Evolutionary conservation across 2,888 invertebrate genomes (phyloP).

Genomic region (Mythimna pallens): DNA sequence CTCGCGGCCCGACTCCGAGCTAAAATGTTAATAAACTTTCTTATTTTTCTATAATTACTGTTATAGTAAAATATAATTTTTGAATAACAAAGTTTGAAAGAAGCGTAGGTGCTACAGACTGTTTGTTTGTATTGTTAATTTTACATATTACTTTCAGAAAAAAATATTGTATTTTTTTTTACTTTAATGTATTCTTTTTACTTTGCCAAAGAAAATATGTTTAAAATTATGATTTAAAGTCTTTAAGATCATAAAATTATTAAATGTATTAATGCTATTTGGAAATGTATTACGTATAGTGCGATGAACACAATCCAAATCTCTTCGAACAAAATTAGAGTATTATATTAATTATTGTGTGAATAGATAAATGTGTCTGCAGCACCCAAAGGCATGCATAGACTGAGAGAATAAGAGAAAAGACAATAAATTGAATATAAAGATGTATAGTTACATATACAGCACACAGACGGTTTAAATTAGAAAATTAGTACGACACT

Average conservation of each 20-base stretch:
- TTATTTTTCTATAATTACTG: conserved; percentile 68
- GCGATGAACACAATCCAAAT: background rate
- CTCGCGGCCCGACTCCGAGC: conserved; percentile 85
- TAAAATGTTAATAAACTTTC: conserved; percentile 84
- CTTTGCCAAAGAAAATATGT: background rate
- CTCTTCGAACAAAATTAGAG: background rate
- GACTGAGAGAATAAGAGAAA: conserved; percentile 79
- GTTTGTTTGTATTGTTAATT: background rate
- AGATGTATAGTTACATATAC: conserved; percentile 76
- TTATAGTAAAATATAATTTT: conserved; percentile 40
- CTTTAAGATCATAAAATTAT: too few relatives aligned
- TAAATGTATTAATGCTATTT: background rate
- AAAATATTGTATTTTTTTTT: background rate
- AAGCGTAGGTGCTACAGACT: conserved; percentile 71
- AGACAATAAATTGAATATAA: conserved; percentile 54
- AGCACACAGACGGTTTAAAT: conserved; percentile 84
- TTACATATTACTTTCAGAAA: background rate
- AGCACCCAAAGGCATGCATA: conserved; percentile 76
- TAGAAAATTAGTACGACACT: conserved; percentile 51
- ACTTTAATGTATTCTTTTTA: background rate
- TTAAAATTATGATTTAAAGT: background rate
- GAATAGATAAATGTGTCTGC: conserved; percentile 54
- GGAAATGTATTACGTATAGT: background rate
- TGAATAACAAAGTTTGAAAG: conserved; percentile 49
- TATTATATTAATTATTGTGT: background rate